phyloP scores from a whole-genome alignment of 2,113 vertebrate species.

The Xenopus borealis region DNA sequence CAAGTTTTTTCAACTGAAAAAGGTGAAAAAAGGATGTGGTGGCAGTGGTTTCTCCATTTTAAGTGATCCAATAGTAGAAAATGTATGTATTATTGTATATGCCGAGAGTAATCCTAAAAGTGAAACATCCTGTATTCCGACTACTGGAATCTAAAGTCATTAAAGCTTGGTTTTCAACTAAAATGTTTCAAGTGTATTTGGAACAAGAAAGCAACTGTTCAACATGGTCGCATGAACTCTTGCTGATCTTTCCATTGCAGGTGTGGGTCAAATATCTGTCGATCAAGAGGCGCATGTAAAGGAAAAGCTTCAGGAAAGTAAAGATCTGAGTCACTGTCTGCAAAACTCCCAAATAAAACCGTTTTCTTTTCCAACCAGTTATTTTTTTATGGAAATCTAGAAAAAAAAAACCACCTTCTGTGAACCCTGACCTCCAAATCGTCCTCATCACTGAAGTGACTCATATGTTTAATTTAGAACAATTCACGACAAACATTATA shows the following conservation, averaged over 20 bases:
- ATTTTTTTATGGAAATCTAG: conserved; percentile 60
- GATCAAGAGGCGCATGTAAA: conserved; percentile 56
- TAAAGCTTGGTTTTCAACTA: conserved; percentile 53
- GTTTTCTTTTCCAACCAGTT: conserved; percentile 62
- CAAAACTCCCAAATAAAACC: conserved; percentile 68
- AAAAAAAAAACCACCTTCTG: conserved; percentile 50
- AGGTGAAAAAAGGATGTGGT: too few species aligned
- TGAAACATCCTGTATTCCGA: conserved; percentile 41
- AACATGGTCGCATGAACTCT: conserved; percentile 52
- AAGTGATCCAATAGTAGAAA: conserved; percentile 9
- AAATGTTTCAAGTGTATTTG: conserved; percentile 49
- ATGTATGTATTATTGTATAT: conserved; percentile 25
- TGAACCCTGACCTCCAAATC: conserved; percentile 59
- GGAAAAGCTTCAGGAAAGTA: conserved; percentile 61
- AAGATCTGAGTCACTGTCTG: conserved; percentile 72
- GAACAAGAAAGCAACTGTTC: conserved; percentile 63
- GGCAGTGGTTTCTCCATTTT: too few species aligned
- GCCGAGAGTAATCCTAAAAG: conserved; percentile 19
- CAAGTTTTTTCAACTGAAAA: too few species aligned
- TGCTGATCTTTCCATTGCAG: conserved; percentile 64
- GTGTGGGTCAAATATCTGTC: conserved; percentile 65
- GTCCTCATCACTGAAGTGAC: conserved; percentile 59
- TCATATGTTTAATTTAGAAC: conserved; percentile 71
- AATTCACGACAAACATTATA: conserved; percentile 70
- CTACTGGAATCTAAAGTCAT: conserved; percentile 50